Conservation (phyloP, 2,113 vertebrate species). For the Hyperoodon ampullatus region DNA sequence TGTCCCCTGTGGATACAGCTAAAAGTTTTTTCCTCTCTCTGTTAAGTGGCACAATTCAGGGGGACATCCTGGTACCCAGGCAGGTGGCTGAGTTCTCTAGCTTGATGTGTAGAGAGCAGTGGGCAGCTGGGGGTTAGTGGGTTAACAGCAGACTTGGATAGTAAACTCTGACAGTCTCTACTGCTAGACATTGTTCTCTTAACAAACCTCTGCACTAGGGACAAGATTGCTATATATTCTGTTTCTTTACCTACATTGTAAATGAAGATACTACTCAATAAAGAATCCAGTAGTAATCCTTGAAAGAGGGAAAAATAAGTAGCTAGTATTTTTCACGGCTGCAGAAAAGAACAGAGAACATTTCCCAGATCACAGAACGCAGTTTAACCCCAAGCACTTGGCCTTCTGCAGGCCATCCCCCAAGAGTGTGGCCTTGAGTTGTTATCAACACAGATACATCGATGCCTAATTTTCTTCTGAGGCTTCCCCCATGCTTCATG, state of each 20-base stretch:
- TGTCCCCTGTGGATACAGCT: background rate
- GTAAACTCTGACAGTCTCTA: background rate
- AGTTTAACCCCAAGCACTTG: background rate
- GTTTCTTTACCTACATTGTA: background rate
- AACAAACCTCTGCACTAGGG: background rate
- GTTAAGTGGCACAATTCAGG: background rate
- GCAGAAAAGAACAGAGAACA: background rate
- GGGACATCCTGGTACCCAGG: background rate
- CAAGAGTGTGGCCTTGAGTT: background rate
- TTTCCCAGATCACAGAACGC: background rate
- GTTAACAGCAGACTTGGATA: background rate
- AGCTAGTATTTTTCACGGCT: background rate
- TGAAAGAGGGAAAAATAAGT: background rate
- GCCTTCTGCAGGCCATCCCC: background rate
- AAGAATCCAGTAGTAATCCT: background rate
- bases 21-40: background rate
- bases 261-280: background rate
- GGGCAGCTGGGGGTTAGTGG: fast-evolving
- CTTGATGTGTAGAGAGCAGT: background rate
- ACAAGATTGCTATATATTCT: background rate
- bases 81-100: background rate
- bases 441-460: background rate
- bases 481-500: background rate
- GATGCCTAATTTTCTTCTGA: background rate
- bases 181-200: background rate